These are phyloP conservation scores for Alsophila aescularia DNA, from an alignment of 2,888 invertebrate species.

Conservation along the genomic window DNA sequence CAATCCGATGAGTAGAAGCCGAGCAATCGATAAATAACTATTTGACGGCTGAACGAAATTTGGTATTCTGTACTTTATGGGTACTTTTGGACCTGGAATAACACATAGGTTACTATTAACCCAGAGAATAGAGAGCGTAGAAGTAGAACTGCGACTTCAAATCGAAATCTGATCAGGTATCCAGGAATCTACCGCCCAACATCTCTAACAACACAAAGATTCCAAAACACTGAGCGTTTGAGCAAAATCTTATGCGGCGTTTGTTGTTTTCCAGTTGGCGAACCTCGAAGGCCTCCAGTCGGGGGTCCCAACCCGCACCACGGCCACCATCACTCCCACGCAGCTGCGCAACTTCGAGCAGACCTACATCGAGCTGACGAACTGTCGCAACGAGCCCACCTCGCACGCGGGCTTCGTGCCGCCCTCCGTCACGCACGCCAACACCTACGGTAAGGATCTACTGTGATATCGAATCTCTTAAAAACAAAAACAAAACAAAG, in stretches of 20 bases:
- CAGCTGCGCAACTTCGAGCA: constrained; percentile 96
- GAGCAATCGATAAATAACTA: too few relatives aligned
- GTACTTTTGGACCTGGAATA: too few relatives aligned
- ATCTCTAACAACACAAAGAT: neutral
- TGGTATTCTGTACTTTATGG: too few relatives aligned
- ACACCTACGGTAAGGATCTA: constrained; percentile 75
- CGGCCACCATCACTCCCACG: constrained; percentile 97
- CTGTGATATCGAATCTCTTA: constrained; percentile 23
- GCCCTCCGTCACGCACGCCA: constrained; percentile 86
- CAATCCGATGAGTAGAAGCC: too few relatives aligned
- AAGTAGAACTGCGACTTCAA: neutral
- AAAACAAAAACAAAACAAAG: too few relatives aligned
- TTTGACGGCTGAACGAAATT: too few relatives aligned
- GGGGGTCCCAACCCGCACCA: constrained; percentile 96
- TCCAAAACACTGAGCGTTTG: neutral
- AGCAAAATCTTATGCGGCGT: constrained; percentile 19
- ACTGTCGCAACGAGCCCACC: constrained; percentile 89
- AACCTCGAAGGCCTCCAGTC: constrained; percentile 93
- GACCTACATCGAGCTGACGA: constrained; percentile 94
- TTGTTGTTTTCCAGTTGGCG: constrained; percentile 87
- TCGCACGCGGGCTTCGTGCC: constrained; percentile 98
- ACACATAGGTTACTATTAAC: too few relatives aligned
- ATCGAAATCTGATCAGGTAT: neutral
- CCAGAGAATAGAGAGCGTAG: too few relatives aligned
- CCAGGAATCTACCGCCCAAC: neutral